Conservation (phyloP, 2,113 vertebrate species). For the Urocynchramus pylzowi region DNA sequence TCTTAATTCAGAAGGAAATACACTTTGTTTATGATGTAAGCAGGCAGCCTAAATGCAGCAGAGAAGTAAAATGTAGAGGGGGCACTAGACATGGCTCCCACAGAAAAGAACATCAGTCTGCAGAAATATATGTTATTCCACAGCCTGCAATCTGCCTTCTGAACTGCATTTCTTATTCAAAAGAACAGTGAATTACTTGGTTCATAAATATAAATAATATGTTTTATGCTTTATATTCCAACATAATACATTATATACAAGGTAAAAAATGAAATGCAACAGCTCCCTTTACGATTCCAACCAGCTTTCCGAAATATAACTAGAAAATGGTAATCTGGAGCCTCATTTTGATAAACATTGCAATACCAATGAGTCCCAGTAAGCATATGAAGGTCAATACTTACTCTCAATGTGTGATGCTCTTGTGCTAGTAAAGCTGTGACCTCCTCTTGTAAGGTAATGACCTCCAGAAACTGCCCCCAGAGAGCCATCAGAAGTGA, state of each 20-base stretch:
- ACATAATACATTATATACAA: neutral
- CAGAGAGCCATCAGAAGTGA: constrained; percentile 98
- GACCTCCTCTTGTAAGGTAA: constrained; percentile 89
- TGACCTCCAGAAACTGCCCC: constrained; percentile 94
- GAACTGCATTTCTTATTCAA: neutral
- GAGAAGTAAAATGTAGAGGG: neutral
- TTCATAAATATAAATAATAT: neutral
- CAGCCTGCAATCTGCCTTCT: neutral
- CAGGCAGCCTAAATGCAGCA: neutral
- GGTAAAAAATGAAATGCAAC: neutral
- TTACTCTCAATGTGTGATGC: constrained; percentile 91
- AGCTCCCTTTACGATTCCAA: neutral
- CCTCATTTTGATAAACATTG: neutral
- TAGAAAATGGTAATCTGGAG: neutral
- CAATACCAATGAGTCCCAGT: neutral
- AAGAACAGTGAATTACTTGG: neutral
- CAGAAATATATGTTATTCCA: neutral
- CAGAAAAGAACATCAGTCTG: neutral
- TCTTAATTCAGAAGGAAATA: neutral
- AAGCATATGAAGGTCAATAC: constrained; percentile 7
- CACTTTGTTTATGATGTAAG: neutral
- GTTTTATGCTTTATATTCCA: neutral
- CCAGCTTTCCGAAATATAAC: neutral
- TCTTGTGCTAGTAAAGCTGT: constrained; percentile 85
- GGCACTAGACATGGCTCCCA: neutral